Percentiles rank a stretch among this genome's conserved stretches.
Conservation (phyloP, 2,888 invertebrate genomes). For the Acrobeloides nanus region DNA sequence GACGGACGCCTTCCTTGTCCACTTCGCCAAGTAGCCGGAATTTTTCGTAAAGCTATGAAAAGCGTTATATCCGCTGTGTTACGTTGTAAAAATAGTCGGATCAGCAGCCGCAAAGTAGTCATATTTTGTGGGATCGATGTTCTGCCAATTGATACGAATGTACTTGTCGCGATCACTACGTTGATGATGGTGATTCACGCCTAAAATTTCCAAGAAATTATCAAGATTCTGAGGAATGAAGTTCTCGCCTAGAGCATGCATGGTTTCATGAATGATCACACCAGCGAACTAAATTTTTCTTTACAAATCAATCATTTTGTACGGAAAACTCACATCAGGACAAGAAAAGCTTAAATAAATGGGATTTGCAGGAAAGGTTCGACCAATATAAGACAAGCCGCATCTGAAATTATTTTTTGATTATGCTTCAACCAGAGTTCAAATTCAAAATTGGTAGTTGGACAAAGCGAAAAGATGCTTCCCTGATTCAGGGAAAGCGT, state of each 20-base stretch:
- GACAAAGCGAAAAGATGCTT: no score
- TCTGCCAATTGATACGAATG: conserved; percentile 37
- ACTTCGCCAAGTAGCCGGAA: no score
- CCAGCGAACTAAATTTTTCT: conserved; percentile 15
- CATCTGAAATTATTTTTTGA: conserved; percentile 30
- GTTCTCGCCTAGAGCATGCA: no score
- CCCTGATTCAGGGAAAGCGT: no score
- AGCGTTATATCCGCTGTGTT: no score
- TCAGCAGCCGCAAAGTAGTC: conserved; percentile 48
- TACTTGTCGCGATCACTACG: conserved; percentile 43
- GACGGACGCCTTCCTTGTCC: no score
- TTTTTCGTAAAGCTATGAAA: no score
- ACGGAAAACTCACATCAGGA: conserved; percentile 32
- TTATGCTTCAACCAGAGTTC: conserved; percentile 5
- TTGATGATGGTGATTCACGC: conserved; percentile 47
- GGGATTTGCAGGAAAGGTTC: conserved; percentile 43
- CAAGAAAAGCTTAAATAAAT: conserved; percentile 49
- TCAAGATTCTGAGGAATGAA: no score
- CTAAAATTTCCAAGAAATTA: conserved; percentile 49
- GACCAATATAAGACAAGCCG: conserved; percentile 48
- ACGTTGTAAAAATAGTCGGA: conserved; percentile 41
- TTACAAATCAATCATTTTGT: not conserved
- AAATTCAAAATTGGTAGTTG: not conserved
- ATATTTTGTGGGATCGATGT: conserved; percentile 50
- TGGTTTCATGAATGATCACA: conserved; percentile 33